Conservation (phyloP, 2,113 vertebrate species). For the Bubo blakistoni region DNA sequence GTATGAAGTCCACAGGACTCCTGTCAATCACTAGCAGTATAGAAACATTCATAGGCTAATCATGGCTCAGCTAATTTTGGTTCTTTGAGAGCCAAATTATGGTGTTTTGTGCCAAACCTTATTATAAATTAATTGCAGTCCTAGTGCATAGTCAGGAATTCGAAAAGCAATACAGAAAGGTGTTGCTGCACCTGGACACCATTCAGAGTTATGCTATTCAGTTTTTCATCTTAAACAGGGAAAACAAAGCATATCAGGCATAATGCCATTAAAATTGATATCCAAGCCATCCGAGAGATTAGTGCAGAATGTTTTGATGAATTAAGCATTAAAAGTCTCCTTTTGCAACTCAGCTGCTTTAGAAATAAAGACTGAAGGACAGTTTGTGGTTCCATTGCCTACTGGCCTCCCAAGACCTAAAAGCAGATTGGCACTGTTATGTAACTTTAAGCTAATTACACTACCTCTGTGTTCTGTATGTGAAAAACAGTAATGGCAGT, state of each 20-base stretch:
- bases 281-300: neutral
- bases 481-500: neutral
- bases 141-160: slow-evolving; percentile 43
- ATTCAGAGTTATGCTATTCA: slow-evolving; percentile 27
- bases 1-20: neutral
- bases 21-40: slow-evolving; percentile 24
- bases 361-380: neutral
- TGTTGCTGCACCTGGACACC: slow-evolving; percentile 58
- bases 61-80: slow-evolving; percentile 48
- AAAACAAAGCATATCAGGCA: neutral
- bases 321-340: neutral
- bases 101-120: slow-evolving; percentile 46
- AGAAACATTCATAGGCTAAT: slow-evolving; percentile 65
- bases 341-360: neutral
- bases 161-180: slow-evolving; percentile 31
- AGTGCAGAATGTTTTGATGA: neutral
- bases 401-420: neutral
- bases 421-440: neutral
- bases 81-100: slow-evolving; percentile 49
- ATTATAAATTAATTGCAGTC: slow-evolving; percentile 58
- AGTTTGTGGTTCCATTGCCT: neutral
- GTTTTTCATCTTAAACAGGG: neutral
- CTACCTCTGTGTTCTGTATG: neutral
- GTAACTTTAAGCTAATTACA: neutral
- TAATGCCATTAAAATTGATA: slow-evolving; percentile 9